Percentiles rank a stretch among this genome's conserved stretches.
Evolutionary conservation across 2,113 vertebrate genomes (phyloP).

Genomic region (Cyprinodon variegatus): DNA sequence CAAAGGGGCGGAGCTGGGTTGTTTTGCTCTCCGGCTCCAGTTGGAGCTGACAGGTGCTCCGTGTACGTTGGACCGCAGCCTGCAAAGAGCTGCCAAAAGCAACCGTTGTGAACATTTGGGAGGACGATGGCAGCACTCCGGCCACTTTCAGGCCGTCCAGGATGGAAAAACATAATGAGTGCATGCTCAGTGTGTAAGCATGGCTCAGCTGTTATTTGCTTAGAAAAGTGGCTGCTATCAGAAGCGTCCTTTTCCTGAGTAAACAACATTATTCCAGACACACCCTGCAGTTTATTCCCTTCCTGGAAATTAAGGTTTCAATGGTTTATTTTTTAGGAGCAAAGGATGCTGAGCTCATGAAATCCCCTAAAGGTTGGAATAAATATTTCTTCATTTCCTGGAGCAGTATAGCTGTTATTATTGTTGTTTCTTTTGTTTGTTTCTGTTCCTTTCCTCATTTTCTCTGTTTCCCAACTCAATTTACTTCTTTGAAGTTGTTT

Average conservation of each 20-base stretch:
- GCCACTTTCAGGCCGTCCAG: neutral
- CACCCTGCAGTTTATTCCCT: slow-evolving; percentile 22
- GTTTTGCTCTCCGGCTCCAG: slow-evolving; percentile 19
- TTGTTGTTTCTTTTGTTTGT: neutral
- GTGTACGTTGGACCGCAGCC: slow-evolving; percentile 43
- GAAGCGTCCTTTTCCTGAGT: slow-evolving; percentile 14
- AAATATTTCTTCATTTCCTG: neutral
- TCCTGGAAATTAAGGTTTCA: slow-evolving; percentile 6
- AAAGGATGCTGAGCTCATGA: neutral
- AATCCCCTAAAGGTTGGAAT: neutral
- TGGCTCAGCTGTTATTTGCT: slow-evolving; percentile 10
- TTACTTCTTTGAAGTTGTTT: no score
- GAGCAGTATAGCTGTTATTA: neutral
- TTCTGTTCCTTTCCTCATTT: neutral
- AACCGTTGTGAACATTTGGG: slow-evolving; percentile 53
- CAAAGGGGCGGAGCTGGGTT: neutral
- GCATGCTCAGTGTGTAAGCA: slow-evolving; percentile 14
- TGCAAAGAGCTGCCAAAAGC: slow-evolving; percentile 50
- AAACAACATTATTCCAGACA: slow-evolving; percentile 22
- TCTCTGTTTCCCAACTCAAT: no score
- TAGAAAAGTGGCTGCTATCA: slow-evolving; percentile 5
- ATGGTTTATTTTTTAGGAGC: neutral
- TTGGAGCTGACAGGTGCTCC: slow-evolving; percentile 62
- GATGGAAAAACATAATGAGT: neutral
- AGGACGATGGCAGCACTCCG: slow-evolving; percentile 10